Percentiles rank a stretch among this genome's conserved stretches.
Conservation (phyloP, 2,113 vertebrate genomes). For the Varanus komodoensis region DNA sequence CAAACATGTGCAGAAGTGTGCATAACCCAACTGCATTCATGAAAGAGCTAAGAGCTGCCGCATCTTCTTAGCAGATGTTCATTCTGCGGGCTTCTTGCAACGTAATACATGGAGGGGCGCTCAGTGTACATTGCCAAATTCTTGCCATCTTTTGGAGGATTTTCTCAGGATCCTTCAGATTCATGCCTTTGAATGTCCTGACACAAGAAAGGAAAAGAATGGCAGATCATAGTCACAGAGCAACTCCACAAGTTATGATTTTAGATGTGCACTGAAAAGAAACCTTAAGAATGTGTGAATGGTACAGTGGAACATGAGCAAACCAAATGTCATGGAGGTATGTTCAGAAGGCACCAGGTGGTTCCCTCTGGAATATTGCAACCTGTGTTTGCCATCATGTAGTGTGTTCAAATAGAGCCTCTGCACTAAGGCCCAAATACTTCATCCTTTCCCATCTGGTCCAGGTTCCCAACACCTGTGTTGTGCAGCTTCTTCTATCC, state of each 20-base stretch:
- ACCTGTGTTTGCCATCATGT: neutral
- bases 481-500: neutral
- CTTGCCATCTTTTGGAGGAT: neutral
- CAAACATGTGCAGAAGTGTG: neutral
- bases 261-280: neutral
- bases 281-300: neutral
- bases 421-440: neutral
- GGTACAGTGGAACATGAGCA: neutral
- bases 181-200: neutral
- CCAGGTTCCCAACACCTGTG: neutral
- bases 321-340: neutral
- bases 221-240: no score
- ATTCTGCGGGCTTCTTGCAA: neutral
- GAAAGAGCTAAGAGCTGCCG: neutral
- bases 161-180: neutral
- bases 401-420: neutral
- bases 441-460: neutral
- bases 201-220: no score
- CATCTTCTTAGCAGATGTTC: neutral
- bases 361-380: neutral
- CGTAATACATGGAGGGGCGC: neutral
- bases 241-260: neutral
- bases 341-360: neutral
- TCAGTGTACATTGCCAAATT: neutral
- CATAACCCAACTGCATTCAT: neutral